phyloP scores from a whole-genome alignment of 1,140 invertebrate species.

The Episyrphus balteatus region DNA sequence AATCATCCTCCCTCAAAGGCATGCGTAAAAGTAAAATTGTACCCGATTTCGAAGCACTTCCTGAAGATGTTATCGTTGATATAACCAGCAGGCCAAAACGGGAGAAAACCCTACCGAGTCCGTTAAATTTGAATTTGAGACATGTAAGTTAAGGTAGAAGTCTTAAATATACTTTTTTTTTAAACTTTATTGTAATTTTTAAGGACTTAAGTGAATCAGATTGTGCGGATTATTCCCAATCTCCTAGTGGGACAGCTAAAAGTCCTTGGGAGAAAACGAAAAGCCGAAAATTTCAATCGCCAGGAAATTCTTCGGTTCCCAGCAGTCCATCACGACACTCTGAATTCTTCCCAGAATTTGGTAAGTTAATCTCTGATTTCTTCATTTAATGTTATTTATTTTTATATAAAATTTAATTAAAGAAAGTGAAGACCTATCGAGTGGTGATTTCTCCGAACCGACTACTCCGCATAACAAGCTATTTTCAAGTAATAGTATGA shows the following conservation, averaged over 20 bases:
- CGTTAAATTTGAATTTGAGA: slow-evolving; percentile 21
- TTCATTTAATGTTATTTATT: not conserved
- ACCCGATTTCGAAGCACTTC: slow-evolving; percentile 30
- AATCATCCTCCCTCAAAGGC: slow-evolving; percentile 28
- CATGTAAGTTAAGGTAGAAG: slow-evolving; percentile 12
- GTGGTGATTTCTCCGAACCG: slow-evolving; percentile 33
- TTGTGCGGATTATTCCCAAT: slow-evolving; percentile 12
- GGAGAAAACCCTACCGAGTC: slow-evolving; percentile 25
- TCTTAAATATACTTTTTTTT: not conserved
- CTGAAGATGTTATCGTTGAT: slow-evolving; percentile 30
- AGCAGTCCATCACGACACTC: slow-evolving; percentile 53
- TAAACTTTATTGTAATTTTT: not conserved
- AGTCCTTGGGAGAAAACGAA: no score
- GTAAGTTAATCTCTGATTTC: slow-evolving; percentile 22
- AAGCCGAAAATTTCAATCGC: slow-evolving; percentile 12
- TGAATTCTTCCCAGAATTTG: slow-evolving; percentile 48
- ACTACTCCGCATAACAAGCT: slow-evolving; percentile 21
- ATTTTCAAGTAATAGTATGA: slow-evolving; percentile 17
- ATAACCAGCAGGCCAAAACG: slow-evolving; percentile 16
- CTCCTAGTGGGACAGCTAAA: slow-evolving; percentile 13
- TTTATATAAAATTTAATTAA: slow-evolving; percentile 1
- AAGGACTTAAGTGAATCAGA: not conserved
- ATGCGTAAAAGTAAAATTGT: slow-evolving; percentile 24
- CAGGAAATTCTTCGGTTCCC: slow-evolving; percentile 46
- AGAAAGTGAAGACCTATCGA: slow-evolving; percentile 35